Evolutionary conservation across 2,888 invertebrate genomes (phyloP).

Genomic region (Xylota segnis): DNA sequence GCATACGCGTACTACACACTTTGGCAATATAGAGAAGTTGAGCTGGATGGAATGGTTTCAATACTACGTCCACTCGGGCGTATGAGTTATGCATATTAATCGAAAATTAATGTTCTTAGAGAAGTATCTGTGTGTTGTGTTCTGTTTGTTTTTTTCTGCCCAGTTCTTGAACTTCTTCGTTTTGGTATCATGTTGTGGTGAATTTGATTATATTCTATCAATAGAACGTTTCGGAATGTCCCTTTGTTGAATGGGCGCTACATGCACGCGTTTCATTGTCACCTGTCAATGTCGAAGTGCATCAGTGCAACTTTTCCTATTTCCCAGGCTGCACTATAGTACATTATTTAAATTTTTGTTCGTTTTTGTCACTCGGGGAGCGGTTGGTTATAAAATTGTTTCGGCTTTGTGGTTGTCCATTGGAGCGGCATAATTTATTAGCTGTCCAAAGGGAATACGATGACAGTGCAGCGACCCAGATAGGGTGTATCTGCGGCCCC

Average conservation of each 20-base stretch:
- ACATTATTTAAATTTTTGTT: not conserved
- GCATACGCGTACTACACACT: not conserved
- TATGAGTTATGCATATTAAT: conserved; percentile 76
- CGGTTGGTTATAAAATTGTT: conserved; percentile 42
- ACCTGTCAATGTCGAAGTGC: conserved; percentile 55
- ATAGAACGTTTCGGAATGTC: conserved; percentile 56
- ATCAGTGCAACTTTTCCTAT: conserved; percentile 12
- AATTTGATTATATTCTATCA: conserved; percentile 28
- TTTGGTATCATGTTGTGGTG: conserved; percentile 13
- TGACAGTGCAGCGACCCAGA: conserved; percentile 34
- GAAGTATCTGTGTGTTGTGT: not conserved
- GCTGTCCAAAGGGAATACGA: conserved; percentile 51
- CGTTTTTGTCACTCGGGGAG: conserved; percentile 41
- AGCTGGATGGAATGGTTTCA: conserved; percentile 40
- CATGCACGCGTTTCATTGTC: conserved; percentile 31
- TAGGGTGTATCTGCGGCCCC: not conserved
- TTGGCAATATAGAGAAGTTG: conserved; percentile 24
- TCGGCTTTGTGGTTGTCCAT: conserved; percentile 58
- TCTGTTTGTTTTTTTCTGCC: conserved; percentile 3
- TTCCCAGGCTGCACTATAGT: conserved; percentile 2
- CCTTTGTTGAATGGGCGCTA: not conserved
- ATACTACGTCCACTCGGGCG: conserved; percentile 71
- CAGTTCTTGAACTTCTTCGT: conserved; percentile 10
- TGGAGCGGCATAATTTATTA: conserved; percentile 68
- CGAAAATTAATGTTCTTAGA: conserved; percentile 58